A percentile compares a stretch with the other conserved stretches of the same genome.
phyloP scores from a whole-genome alignment of 2,113 vertebrate species.

The Theropithecus gelada region DNA sequence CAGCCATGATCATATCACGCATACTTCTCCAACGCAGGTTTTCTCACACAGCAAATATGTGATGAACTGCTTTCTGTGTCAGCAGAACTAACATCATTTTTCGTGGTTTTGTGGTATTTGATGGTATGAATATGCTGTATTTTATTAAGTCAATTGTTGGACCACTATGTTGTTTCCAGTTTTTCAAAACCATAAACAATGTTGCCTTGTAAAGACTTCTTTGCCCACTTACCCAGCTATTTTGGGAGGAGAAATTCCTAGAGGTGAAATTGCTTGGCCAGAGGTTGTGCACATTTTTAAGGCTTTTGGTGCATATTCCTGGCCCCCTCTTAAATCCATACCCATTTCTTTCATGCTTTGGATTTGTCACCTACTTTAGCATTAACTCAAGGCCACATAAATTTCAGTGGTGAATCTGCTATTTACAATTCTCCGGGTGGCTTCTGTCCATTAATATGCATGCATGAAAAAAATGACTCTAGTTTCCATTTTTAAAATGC shows the following conservation, averaged over 20 bases:
- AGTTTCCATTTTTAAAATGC: constrained; percentile 23
- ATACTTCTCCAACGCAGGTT: neutral
- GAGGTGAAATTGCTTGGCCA: neutral
- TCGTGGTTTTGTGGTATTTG: neutral
- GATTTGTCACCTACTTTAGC: neutral
- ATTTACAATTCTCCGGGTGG: neutral
- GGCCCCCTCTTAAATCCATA: neutral
- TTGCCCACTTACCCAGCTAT: constrained; percentile 24
- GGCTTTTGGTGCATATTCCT: neutral
- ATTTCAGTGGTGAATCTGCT: neutral
- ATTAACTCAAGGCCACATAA: constrained; percentile 17
- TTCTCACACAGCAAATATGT: neutral
- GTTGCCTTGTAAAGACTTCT: neutral
- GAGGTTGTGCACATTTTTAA: neutral
- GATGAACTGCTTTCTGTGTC: neutral
- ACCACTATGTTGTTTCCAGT: neutral
- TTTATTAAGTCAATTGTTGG: neutral
- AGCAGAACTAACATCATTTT: neutral
- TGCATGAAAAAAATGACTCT: neutral
- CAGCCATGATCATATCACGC: neutral
- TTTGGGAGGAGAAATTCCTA: neutral
- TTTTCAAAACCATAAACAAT: neutral
- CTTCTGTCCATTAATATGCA: constrained; percentile 33
- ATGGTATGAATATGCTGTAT: neutral
- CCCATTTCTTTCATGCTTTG: neutral